Evolutionary conservation across 2,888 invertebrate genomes (phyloP), one percentile per base, ranked within the genome.

Genomic region (Apodemia duryi): DNA sequence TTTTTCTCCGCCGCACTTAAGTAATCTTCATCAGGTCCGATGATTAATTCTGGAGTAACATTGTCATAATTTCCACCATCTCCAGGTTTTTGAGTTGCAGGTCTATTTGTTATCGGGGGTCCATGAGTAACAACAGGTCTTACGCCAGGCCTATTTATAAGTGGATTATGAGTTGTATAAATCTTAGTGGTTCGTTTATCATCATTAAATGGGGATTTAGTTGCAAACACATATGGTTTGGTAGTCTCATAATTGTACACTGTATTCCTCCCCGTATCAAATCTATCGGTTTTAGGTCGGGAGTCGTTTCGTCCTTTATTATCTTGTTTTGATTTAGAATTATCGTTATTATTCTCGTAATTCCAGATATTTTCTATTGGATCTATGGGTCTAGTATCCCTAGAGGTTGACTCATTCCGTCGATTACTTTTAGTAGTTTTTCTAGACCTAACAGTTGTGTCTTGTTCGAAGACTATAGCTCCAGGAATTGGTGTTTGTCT

Each of bases 81-180:
- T 64, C 49, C 49, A 51, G 71, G 73, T 57, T 70, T 73, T 11
- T 68, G 67, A 0, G 77, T 75, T 0, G 76, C 69, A 0, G 86
- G 77, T 29, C 63, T 73, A 46, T 91, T 91, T 0, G 91, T 91
- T 0, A 89, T 89, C 0, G 90, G 86, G 0, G 86, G 86, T 29
- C 79, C 77, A 35, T 85, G 80, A 0, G 82, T 79, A 0, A 75
- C 70, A 0, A 79, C 78, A 0, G 89, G 88, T 68, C 72, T 84
- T 0, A 90, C 86, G 0, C 86, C 88, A 0, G 87, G 85, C 0
- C 80, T 73, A 9, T 79, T 74, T 0, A 74, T 68, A 0, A 80
- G 68, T 0, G 85, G 79, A 64, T 67, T 78, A 29, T 72, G 71
- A 4, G 75, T 80, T 63, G 71, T 80, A 63, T 64, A 72, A 60